A percentile compares a stretch with the other conserved stretches of the same genome.
phyloP scores from a whole-genome alignment of 2,797 vertebrate genomes.

The Spheniscus humboldti region DNA sequence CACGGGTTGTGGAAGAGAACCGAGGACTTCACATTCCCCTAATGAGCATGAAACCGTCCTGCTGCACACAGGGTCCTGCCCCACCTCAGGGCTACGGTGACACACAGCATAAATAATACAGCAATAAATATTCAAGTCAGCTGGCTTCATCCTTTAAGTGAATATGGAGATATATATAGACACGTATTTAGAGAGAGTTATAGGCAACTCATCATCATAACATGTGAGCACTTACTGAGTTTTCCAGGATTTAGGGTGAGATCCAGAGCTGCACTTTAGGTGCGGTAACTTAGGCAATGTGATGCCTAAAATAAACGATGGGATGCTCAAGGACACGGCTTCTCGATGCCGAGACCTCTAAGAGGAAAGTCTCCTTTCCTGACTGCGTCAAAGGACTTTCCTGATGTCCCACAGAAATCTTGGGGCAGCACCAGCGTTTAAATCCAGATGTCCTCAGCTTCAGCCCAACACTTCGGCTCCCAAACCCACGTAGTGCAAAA shows the following conservation, averaged over 20 bases:
- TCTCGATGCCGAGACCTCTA: accelerated
- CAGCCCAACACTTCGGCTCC: background rate
- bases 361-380: background rate
- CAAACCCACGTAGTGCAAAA: background rate
- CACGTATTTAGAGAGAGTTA: background rate
- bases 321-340: background rate
- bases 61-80: background rate
- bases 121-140: background rate
- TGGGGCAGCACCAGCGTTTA: background rate
- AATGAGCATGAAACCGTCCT: accelerated
- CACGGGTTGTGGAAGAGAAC: background rate
- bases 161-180: background rate
- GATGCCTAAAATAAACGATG: background rate
- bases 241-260: background rate
- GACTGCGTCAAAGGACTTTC: background rate
- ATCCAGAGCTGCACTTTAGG: background rate
- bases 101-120: background rate
- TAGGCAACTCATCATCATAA: background rate
- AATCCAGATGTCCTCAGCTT: background rate
- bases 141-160: background rate
- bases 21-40: accelerated
- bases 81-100: background rate
- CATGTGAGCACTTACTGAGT: background rate
- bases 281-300: background rate
- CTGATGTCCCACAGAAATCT: background rate